phyloP scores from a whole-genome alignment of 2,888 invertebrate species.

The Ligdia adustata region DNA sequence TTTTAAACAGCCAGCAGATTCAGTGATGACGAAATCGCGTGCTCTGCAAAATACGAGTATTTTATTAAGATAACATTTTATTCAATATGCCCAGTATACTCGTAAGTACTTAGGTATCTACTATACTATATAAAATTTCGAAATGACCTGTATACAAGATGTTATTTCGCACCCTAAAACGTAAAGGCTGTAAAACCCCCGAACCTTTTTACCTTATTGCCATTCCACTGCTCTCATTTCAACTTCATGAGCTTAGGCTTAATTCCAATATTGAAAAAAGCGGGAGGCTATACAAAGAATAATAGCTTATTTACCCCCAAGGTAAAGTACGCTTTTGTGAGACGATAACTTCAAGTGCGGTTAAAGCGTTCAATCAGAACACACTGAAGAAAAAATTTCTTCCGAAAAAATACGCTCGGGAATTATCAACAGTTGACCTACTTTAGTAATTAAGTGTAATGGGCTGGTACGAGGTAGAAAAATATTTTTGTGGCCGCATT shows the following conservation, averaged over 20 bases:
- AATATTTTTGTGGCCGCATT: constrained; percentile 27
- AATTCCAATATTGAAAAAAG: constrained; percentile 23
- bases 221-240: constrained; percentile 10
- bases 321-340: constrained; percentile 18
- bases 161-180: constrained; percentile 7
- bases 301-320: constrained; percentile 24
- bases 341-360: constrained; percentile 26
- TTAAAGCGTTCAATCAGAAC: constrained; percentile 28
- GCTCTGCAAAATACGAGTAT: too few relatives aligned
- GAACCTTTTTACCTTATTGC: constrained; percentile 19
- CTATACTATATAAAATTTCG: not conserved
- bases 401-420: constrained; percentile 32
- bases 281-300: constrained; percentile 13
- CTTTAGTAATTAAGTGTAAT: constrained; percentile 40
- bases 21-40: too few relatives aligned
- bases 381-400: constrained; percentile 29
- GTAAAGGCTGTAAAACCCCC: constrained; percentile 11
- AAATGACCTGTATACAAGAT: not conserved
- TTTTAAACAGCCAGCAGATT: too few relatives aligned
- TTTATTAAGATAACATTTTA: too few relatives aligned
- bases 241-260: constrained; percentile 14
- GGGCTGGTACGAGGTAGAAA: constrained; percentile 32
- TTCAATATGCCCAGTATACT: too few relatives aligned
- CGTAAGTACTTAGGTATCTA: not conserved
- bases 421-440: constrained; percentile 39